Percentiles rank a stretch among this genome's conserved stretches.
Evolutionary conservation across 2,797 vertebrate species (phyloP).

Genomic region (Botia almorhae): DNA sequence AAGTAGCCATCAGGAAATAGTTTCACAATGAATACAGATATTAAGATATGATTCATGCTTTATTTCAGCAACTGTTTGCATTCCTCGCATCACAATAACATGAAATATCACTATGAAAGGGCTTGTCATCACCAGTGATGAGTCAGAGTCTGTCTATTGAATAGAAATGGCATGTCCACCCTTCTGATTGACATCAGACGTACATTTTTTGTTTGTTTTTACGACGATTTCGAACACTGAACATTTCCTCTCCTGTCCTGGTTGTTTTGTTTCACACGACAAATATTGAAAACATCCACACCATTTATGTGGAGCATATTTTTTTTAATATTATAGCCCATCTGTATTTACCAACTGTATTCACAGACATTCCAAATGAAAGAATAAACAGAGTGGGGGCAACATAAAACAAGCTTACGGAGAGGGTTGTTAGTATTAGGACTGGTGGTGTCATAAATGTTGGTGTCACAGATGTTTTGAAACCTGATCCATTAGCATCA

Average conservation of each 20-base stretch:
- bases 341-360: too few relatives aligned
- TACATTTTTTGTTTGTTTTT: neutral
- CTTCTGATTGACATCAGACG: neutral
- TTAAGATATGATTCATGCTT: neutral
- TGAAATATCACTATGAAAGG: neutral
- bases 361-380: too few relatives aligned
- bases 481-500: neutral
- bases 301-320: too few relatives aligned
- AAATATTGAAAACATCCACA: too few relatives aligned
- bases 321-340: too few relatives aligned
- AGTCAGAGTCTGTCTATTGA: slow-evolving; percentile 5
- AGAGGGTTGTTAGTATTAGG: neutral
- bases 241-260: too few relatives aligned
- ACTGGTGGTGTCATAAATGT: neutral
- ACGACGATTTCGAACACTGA: too few relatives aligned
- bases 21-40: neutral
- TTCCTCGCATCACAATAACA: neutral
- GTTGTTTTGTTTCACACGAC: too few relatives aligned
- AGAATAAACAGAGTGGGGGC: too few relatives aligned
- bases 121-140: neutral
- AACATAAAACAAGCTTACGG: neutral
- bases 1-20: neutral
- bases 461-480: too few relatives aligned
- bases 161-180: neutral
- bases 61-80: neutral